phyloP scores from a whole-genome alignment of 2,797 vertebrate species.

The Chaunax sp. region DNA sequence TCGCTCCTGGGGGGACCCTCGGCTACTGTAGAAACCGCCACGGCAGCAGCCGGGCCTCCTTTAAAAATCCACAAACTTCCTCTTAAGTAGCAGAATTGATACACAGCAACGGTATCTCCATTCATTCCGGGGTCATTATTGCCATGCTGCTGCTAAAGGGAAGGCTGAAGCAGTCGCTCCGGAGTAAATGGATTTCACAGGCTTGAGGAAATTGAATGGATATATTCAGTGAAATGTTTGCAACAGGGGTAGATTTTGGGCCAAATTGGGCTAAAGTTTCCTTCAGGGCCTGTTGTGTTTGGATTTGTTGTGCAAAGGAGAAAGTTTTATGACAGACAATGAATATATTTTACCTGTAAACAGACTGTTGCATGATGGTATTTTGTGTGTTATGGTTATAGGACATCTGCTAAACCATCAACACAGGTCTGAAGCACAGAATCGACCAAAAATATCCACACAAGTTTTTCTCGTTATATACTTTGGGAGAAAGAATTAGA shows the following conservation, averaged over 20 bases:
- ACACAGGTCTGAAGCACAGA: not conserved
- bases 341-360: slow-evolving; percentile 39
- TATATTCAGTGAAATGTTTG: slow-evolving; percentile 63
- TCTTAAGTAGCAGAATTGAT: slow-evolving; percentile 54
- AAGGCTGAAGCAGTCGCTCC: slow-evolving; percentile 26
- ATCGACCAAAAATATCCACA: not conserved
- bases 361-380: slow-evolving; percentile 12
- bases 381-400: slow-evolving; percentile 5
- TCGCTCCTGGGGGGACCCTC: slow-evolving; percentile 40
- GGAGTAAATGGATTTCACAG: slow-evolving; percentile 60
- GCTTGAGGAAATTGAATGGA: slow-evolving; percentile 58
- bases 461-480: slow-evolving; percentile 18
- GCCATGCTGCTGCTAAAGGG: slow-evolving; percentile 33
- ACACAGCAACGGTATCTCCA: slow-evolving; percentile 46
- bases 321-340: slow-evolving; percentile 40
- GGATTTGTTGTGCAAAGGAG: slow-evolving; percentile 23
- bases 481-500: slow-evolving; percentile 49
- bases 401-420: slow-evolving; percentile 26
- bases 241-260: slow-evolving; percentile 49
- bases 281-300: slow-evolving; percentile 35
- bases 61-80: slow-evolving; percentile 42
- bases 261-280: slow-evolving; percentile 51
- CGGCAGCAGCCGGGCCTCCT: slow-evolving; percentile 12
- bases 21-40: slow-evolving; percentile 17
- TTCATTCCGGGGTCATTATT: slow-evolving; percentile 67